A percentile compares a stretch with the other conserved stretches of the same genome.
These are phyloP conservation scores for Clivina fossor DNA, from an alignment of 2,888 invertebrate genomes.

Conservation along the genomic window DNA sequence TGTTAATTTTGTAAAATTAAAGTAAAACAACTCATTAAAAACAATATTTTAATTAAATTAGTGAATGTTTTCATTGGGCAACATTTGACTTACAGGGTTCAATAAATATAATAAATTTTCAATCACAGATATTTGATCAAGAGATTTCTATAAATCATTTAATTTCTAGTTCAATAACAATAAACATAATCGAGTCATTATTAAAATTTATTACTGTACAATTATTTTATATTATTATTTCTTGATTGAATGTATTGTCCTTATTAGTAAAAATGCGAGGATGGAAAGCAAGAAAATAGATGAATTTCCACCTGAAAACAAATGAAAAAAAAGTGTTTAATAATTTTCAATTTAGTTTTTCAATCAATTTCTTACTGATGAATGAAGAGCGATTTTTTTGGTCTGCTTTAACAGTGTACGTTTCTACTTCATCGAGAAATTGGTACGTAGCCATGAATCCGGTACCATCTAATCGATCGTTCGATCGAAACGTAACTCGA, in stretches of 20 bases:
- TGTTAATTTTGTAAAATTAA: too few species aligned
- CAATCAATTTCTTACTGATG: constrained; percentile 35
- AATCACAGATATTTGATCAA: constrained; percentile 33
- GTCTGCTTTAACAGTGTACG: constrained; percentile 54
- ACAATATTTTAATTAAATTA: too few species aligned
- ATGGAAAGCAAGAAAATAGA: constrained; percentile 22
- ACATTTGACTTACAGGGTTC: too few species aligned
- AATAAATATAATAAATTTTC: constrained; percentile 23
- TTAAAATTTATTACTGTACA: constrained; percentile 18
- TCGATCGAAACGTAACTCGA: constrained; percentile 91
- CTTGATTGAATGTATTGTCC: constrained; percentile 32
- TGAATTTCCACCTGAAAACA: constrained; percentile 11
- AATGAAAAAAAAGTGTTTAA: background rate
- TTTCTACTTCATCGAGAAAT: constrained; percentile 73
- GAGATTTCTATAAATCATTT: constrained; percentile 30
- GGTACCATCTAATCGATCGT: constrained; percentile 89
- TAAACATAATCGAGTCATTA: constrained; percentile 16
- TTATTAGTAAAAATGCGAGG: constrained; percentile 30
- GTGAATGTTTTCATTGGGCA: too few species aligned
- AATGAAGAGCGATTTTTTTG: constrained; percentile 38
- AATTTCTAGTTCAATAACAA: constrained; percentile 27
- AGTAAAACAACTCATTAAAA: too few species aligned
- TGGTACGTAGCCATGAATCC: constrained; percentile 93
- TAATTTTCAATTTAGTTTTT: background rate
- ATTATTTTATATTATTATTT: too few species aligned